Evolutionary conservation across 2,888 invertebrate genomes (phyloP), one percentile per base, ranked within the genome.

Genomic region (Erebia ligea): DNA sequence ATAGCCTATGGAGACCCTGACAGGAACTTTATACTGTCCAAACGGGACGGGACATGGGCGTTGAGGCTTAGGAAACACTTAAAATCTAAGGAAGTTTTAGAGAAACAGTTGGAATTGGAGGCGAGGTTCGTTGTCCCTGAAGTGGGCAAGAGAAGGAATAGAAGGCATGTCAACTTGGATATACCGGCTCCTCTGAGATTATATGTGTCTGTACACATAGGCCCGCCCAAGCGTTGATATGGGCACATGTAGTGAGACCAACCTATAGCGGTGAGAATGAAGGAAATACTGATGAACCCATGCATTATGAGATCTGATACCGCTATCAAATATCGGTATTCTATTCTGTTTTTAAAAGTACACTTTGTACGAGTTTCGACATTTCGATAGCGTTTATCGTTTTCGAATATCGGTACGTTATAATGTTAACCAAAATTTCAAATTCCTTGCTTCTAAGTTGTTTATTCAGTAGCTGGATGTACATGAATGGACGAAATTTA

Each of bases 11-110:
- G 91, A 0, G 88, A 92, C 81, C 77, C 74, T 5, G 69, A 76
- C 56, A 78, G 79, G 11, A 80, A 85, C 81, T 92, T 92, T 82
- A 75, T 87, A 15, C 83, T 92, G 13, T 84, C 84, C 76, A 88
- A 88, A 75, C 81, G 89, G 0, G 90, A 91, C 75, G 92, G 92
- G 54, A 80, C 85, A 2, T 92, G 92, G 88, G 91, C 91, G 57
- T 77, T 92, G 45, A 69, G 92, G 1, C 75, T 92, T 0, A 70
- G 92, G 42, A 82, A 79, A 9, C 91, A 90, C 67, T 73, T 92
- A 11, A 85, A 85, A 69, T 72, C 81, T 0, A 71, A 80, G 52
- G 80, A 78, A 1, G 75, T 67, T 1, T 56, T 90, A 10, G 83
- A 87, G 56, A 78, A 79, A 1, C 92, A 92, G 73, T 72, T 92